Percentiles rank a stretch among this genome's conserved stretches.
Conservation (phyloP, 1,140 invertebrate genomes). For the Hestina assimilis region DNA sequence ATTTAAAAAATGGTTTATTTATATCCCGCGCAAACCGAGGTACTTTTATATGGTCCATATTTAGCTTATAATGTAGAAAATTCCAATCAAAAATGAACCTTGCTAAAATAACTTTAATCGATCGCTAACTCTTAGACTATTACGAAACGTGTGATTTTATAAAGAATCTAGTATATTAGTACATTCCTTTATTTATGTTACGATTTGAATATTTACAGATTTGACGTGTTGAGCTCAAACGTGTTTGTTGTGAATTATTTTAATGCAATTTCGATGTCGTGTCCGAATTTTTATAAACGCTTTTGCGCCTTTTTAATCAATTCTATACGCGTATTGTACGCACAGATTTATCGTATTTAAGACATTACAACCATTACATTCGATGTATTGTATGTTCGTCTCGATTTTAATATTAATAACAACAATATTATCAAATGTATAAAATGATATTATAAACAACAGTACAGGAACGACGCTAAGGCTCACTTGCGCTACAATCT, state of each 20-base stretch:
- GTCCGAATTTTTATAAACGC: conserved; percentile 65
- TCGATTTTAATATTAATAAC: not conserved
- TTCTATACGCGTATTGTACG: conserved; percentile 31
- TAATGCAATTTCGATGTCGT: conserved; percentile 65
- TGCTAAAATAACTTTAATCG: no score
- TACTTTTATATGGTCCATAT: no score
- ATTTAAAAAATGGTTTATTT: no score
- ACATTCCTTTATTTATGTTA: not conserved
- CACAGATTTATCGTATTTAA: conserved; percentile 28
- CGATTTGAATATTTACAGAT: conserved; percentile 29
- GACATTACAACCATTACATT: not conserved
- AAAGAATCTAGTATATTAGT: conserved; percentile 3
- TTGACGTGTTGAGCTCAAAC: conserved; percentile 56
- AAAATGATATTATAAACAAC: no score
- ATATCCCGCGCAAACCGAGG: no score
- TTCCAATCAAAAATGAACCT: no score
- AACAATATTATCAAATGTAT: no score
- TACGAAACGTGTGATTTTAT: conserved; percentile 14
- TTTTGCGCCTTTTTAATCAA: conserved; percentile 67
- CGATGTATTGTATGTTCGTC: not conserved
- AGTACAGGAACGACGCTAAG: no score
- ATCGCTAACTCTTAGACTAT: no score
- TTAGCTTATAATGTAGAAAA: no score
- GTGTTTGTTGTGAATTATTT: conserved; percentile 62
- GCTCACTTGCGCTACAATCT: no score